Base-by-base conservation (phyloP, 1,140 invertebrate genomes). In the Drosophila sucinea region DNA sequence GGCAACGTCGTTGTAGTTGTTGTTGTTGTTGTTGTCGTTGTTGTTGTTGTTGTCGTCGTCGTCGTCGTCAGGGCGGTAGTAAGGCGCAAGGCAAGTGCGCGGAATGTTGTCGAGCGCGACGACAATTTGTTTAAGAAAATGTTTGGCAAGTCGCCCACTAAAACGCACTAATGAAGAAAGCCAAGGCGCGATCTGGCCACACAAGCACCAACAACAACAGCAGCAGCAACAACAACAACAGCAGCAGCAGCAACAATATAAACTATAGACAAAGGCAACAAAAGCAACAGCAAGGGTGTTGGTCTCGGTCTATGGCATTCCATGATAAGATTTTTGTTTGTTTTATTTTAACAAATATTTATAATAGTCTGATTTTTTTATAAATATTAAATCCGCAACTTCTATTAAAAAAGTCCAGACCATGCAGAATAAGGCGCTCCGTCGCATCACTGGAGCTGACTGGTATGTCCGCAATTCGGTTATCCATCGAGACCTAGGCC, bases 91-190 rank as follows among this genome's bases (percentile, higher is more conserved):
- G 75, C 79, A 87, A 87, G 76, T 85, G 78, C 72, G 81, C 73
- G 87, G 90, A 91, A 91, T 91, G 90, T 91, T 91, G 90, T 91
- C 84, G 90, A 91, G 90, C 81, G 83, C 90, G 81, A 86, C 90
- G 79, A 90, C 90, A 89, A 91, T 91, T 91, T 91, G 90, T 91
- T 84, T 87, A 73, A 81, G 74, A 91, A 91, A 91, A 91, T 90
- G 81, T 83, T 90, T 91, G 89, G 89, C 89, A 91, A 80, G 62
- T 77, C 79, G 89, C 89, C 89, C 89, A 91, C 85, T 91, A 72
- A 90, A 90, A 67, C 85, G 90, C 78, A 79, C 72, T 77, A 81
- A 79, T 71, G 72, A 89, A 77, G 70, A 69, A 70, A 83, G 67
- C 70, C 68, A 70, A 68, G 69, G 54, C 68, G 69, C 71, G 44